phyloP scores from a whole-genome alignment of 2,113 vertebrate species.

The Eulemur macaco region DNA sequence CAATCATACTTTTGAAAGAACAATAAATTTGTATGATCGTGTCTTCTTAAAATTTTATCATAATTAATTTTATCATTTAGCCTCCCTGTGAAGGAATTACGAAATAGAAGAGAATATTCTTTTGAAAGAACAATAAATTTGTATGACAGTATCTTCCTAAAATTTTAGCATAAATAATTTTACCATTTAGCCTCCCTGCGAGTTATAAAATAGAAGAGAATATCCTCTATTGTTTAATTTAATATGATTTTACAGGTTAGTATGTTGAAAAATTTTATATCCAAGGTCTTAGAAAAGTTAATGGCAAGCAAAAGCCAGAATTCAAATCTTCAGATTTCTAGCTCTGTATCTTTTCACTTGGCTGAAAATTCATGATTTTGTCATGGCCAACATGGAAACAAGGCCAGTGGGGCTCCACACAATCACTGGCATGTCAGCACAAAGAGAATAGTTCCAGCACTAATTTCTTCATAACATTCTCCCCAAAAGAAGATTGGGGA shows the following conservation, averaged over 20 bases:
- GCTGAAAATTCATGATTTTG: neutral
- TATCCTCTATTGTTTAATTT: neutral
- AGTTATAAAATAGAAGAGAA: neutral
- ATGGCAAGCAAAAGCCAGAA: neutral
- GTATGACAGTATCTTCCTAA: neutral
- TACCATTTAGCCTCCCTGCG: neutral
- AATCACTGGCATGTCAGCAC: neutral
- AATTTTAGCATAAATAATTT: neutral
- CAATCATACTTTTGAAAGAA: neutral
- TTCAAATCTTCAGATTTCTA: neutral
- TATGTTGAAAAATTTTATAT: neutral
- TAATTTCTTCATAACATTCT: neutral
- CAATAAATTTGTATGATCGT: no score
- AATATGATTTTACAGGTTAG: neutral
- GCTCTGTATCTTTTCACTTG: neutral
- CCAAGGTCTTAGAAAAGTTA: neutral
- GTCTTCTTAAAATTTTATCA: no score
- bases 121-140: neutral
- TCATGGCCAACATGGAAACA: neutral
- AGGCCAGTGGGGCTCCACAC: neutral
- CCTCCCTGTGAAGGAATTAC: no score
- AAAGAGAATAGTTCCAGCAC: neutral
- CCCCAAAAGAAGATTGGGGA: neutral
- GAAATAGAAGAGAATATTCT: neutral
- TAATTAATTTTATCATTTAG: no score